Base-by-base conservation (phyloP, 2,797 vertebrate genomes). In the Oryzias sinensis region DNA sequence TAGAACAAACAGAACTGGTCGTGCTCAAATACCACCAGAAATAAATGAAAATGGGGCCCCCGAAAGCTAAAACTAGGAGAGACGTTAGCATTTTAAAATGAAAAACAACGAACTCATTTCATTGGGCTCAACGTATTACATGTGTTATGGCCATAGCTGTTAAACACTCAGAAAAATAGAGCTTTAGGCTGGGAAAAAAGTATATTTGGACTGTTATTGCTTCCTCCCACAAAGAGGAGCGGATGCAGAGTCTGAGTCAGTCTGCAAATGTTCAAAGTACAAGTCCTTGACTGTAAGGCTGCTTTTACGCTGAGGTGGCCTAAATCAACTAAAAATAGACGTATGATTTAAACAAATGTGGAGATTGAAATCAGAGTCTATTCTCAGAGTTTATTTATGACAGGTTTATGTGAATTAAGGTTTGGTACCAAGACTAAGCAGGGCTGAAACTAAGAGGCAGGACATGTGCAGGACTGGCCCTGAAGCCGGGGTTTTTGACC, bases 301-400 rank as follows among this genome's bases (percentile, higher is more conserved):
- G 22, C n/a, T 24, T 45, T 13, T 51, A 18, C 27, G 14, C 4
- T 29, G 44, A 4, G n/a, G 37, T 14, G 48, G 50, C 50, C 47
- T 22, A 42, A 52, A 68, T 64, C 49, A 49, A 42, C 43, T 54
- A 56, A 70, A 77, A 70, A 75, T 43, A 55, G 49, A 16, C 0
- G 22, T 57, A 63, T n/a, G 25, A 48, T 78, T 71, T 53, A 54
- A 57, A 69, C 60, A 59, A 68, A 69, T 62, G n/a, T 48, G 24
- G 8, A 68, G 64, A 68, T 48, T 55, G 49, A 68, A 51, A 64
- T 64, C 48, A 53, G 49, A 59, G 15, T 15, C 63, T 62, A 57
- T 52, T 79, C 66, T 56, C 73, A 24, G 51, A 76, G 51, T 53
- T n/a, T 27, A 50, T 55, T 6, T 18, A 13, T 61, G 49, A 53